Evolutionary conservation across 2,113 vertebrate species (phyloP).

Genomic region (Paramisgurnus dabryanus): DNA sequence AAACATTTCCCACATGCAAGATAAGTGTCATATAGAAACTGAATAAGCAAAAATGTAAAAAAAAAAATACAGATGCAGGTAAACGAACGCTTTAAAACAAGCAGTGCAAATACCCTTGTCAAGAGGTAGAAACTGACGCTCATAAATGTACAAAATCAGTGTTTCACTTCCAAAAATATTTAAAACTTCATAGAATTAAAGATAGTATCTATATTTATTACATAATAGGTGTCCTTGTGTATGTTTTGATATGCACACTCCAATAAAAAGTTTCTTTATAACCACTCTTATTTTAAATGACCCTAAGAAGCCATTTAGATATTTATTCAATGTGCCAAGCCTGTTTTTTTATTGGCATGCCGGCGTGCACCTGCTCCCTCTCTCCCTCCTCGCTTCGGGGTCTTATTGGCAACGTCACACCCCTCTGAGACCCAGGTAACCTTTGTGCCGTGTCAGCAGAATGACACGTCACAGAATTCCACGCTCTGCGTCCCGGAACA

Average conservation of each 20-base stretch:
- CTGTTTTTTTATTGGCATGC: slow-evolving; percentile 73
- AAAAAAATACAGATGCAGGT: not conserved
- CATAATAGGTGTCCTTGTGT: not conserved
- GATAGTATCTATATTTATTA: not conserved
- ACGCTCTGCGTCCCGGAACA: slow-evolving; percentile 64
- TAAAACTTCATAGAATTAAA: no score
- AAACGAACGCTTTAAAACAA: slow-evolving; percentile 1
- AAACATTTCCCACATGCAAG: not conserved
- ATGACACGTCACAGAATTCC: slow-evolving; percentile 73
- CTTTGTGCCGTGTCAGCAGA: slow-evolving; percentile 70
- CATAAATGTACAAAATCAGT: not conserved
- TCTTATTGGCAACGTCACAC: slow-evolving; percentile 46
- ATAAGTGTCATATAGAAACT: not conserved
- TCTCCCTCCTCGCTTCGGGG: slow-evolving; percentile 70
- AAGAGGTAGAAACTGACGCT: slow-evolving; percentile 17
- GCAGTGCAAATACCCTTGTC: not conserved
- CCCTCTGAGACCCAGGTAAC: slow-evolving; percentile 42
- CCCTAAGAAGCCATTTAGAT: not conserved
- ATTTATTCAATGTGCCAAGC: slow-evolving; percentile 73
- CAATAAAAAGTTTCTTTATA: no score
- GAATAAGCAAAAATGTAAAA: no score
- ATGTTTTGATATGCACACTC: not conserved
- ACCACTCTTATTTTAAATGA: no score
- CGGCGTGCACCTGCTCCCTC: slow-evolving; percentile 45
- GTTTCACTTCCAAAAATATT: not conserved